A percentile compares a stretch with the other conserved stretches of the same genome.
Evolutionary conservation across 2,888 invertebrate genomes (phyloP).

Genomic region (Acanthosepion pharaonis): DNA sequence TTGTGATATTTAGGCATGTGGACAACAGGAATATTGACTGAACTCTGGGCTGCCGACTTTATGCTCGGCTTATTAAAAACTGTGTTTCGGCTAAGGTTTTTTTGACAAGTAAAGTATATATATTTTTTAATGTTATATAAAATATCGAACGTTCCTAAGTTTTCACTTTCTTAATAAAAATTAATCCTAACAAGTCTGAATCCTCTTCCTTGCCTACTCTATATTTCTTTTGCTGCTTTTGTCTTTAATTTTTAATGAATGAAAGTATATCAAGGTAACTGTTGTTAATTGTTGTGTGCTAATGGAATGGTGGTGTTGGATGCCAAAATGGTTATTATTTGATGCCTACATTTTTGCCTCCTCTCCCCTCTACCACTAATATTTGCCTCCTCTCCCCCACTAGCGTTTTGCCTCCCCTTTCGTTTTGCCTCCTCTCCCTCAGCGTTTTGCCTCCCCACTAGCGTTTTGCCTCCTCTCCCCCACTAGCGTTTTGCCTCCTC

Average conservation of each 20-base stretch:
- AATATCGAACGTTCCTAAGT: background rate
- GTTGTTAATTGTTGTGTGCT: background rate
- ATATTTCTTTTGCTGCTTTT: background rate
- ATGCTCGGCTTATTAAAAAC: background rate
- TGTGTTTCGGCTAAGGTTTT: background rate
- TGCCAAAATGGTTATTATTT: background rate
- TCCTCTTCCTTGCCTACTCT: background rate
- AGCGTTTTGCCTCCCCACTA: too few relatives aligned
- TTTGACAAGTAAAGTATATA: background rate
- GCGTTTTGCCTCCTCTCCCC: too few relatives aligned
- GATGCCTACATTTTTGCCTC: background rate
- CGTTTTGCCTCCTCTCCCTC: too few relatives aligned
- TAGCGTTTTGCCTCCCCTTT: too few relatives aligned
- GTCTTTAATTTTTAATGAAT: background rate
- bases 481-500: too few relatives aligned
- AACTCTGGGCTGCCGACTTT: background rate
- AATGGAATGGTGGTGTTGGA: background rate
- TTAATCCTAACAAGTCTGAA: background rate
- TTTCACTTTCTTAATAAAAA: background rate
- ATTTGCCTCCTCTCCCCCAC: too few relatives aligned
- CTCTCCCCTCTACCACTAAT: too few relatives aligned
- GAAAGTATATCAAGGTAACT: background rate
- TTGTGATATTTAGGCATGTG: constrained; percentile 33
- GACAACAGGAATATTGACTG: too few relatives aligned
- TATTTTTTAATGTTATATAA: background rate